Conservation (phyloP, 2,888 invertebrate species). For the Sepiola atlantica region DNA sequence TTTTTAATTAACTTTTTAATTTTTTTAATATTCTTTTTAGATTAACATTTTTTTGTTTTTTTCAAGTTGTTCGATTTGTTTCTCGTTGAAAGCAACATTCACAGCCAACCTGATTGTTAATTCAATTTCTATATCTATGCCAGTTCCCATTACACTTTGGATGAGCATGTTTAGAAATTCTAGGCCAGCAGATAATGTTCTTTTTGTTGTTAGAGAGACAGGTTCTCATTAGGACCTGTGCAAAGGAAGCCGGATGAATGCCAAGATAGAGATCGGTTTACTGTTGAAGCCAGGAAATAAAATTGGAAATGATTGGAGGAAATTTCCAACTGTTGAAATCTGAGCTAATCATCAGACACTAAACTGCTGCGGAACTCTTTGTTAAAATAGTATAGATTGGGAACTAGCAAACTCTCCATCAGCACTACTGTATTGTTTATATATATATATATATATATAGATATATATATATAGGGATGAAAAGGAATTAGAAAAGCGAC, state of each 20-base stretch:
- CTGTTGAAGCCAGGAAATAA: constrained; percentile 18
- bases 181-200: neutral
- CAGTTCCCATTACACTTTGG: neutral
- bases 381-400: neutral
- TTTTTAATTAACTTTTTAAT: too few relatives aligned
- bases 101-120: constrained; percentile 7
- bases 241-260: neutral
- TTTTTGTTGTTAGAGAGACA: neutral
- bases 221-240: constrained; percentile 14
- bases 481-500: too few relatives aligned
- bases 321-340: neutral
- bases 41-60: too few relatives aligned
- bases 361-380: neutral
- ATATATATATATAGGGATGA: too few relatives aligned
- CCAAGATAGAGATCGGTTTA: constrained; percentile 20
- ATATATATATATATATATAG: too few relatives aligned
- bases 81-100: neutral
- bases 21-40: too few relatives aligned
- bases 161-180: neutral
- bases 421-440: neutral
- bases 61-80: neutral
- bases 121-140: neutral
- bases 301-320: neutral
- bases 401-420: neutral
- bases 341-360: neutral